These are phyloP conservation scores for Drosophila miranda DNA, from an alignment of 1,140 invertebrate species.

Conservation along the genomic window DNA sequence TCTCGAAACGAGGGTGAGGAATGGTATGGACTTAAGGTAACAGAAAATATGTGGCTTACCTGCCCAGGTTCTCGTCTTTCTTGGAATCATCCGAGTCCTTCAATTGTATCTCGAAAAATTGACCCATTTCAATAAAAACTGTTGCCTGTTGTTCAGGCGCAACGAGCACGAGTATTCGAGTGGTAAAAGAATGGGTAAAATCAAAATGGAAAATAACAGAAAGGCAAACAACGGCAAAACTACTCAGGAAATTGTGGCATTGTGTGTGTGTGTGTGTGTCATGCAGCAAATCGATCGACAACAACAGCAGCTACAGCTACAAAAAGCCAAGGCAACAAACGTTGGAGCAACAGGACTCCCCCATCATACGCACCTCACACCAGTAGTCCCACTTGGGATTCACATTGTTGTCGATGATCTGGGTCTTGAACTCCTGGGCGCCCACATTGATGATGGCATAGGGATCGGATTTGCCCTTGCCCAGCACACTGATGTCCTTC, in stretches of 20 bases:
- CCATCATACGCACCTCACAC: slow-evolving; percentile 90
- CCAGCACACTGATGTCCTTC: slow-evolving; percentile 94
- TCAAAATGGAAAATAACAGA: slow-evolving; percentile 48
- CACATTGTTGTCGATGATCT: slow-evolving; percentile 94
- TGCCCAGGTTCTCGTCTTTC: slow-evolving; percentile 92
- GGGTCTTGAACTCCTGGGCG: slow-evolving; percentile 93
- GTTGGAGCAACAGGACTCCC: neutral
- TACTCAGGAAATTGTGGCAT: slow-evolving; percentile 39
- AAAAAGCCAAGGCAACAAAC: slow-evolving; percentile 56
- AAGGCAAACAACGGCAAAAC: slow-evolving; percentile 41
- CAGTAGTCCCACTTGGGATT: slow-evolving; percentile 97
- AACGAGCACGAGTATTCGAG: slow-evolving; percentile 23
- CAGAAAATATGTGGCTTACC: slow-evolving; percentile 83
- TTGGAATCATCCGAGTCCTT: slow-evolving; percentile 93
- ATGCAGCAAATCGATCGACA: slow-evolving; percentile 69
- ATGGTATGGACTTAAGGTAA: neutral
- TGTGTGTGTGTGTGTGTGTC: slow-evolving; percentile 35
- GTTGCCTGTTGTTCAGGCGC: slow-evolving; percentile 57
- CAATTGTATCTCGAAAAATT: slow-evolving; percentile 89
- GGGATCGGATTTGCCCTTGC: slow-evolving; percentile 98
- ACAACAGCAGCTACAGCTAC: slow-evolving; percentile 49
- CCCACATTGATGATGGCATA: slow-evolving; percentile 95
- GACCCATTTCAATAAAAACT: slow-evolving; percentile 84
- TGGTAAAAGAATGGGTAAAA: slow-evolving; percentile 53
- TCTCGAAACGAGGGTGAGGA: neutral